Base-by-base conservation (phyloP, 2,113 vertebrate genomes). In the Lycocorax pyrrhopterus region DNA sequence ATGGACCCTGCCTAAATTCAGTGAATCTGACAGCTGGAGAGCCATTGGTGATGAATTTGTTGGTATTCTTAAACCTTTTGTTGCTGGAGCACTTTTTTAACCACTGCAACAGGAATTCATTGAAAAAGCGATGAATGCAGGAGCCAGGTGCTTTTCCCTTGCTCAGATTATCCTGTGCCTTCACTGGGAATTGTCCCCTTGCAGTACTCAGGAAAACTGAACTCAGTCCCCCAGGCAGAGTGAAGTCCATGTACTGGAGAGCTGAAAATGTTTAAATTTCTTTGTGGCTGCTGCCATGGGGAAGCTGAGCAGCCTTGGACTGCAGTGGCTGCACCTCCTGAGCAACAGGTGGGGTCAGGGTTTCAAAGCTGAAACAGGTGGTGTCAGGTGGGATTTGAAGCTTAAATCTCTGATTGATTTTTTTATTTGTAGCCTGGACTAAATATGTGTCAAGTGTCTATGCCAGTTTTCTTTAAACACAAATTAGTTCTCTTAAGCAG, bases 81-180 rank as follows among this genome's bases (percentile, higher is more conserved):
- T 58, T 78, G 22, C 53, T 55, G 47, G 26, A 51, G 3, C n/a
- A 29, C 10, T 13, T 66, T 75, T 85, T 55, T 18, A 63, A 39
- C 12, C 18, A 14, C 56, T 63, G 33, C 18, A 29, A 18, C 1
- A 12, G 5, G 53, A 44, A 56, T 75, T 55, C 3, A 5, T 20
- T 0, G 1, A 3, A 55, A 47, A 83, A n/a, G 4, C 27, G n/a
- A 22, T 3, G 27, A 47, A 8, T 18, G 16, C 13, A 46, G 43
- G 39, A 37, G 4, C 3, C 22, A 7, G 15, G 22, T 37, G 19
- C 5, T 6, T 33, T 32, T 73, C 13, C 26, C 35, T 76, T 49
- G 27, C 51, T 68, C 51, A 21, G 4, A 21, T 86, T 32, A 16
- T 67, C 32, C 35, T 84, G n/a, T 80, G 64, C 7, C 59, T 43